Base-by-base conservation (phyloP, 2,797 vertebrate genomes). In the Acipenser transmontanus region DNA sequence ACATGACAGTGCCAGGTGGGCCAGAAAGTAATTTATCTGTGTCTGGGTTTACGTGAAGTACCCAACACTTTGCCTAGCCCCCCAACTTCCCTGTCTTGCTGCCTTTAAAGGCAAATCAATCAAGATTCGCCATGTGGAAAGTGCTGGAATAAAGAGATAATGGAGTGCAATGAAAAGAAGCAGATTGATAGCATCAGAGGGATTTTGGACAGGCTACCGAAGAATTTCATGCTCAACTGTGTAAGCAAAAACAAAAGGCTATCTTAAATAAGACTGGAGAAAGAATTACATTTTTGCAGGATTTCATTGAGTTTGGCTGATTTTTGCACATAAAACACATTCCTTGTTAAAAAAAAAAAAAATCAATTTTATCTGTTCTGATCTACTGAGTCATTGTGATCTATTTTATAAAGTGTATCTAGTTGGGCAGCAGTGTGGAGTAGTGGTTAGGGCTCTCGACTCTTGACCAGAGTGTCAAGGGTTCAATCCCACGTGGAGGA, bases 131-230 rank as follows among this genome's bases (percentile, higher is more conserved):
- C 83, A 82, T 84, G 84, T 83, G 78, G 73, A 85, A 83, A 84
- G 74, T 79, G 78, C 69, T 17, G 76, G 80, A 83, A 87, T 85
- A 82, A 82, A 86, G 80, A 84, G 84, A 87, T 78, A 85, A 86
- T 86, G 81, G 83, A 84, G 82, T 83, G 82, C 80, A 88, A 85
- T 84, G 82, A 80, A 77, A 66, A 66, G 74, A 73, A 85, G 76
- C 73, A 82, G 82, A 87, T 87, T 80, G 82, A 87, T 87, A 67
- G 83, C 75, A 73, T 81, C 71, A 79, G 70, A 64, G 76, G 71
- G 71, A 74, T 76, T 72, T 76, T 69, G 77, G 80, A 83, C 80
- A 77, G 79, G 70, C 70, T 66, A 65, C 34, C 69, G 78, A 77
- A 67, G 73, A 78, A 78, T 78, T 64, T 76, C 72, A 56, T 63